Evolutionary conservation across 2,888 invertebrate species (phyloP), one percentile per base, ranked within the genome.

Genomic region (Cataglyphis altisquamis): DNA sequence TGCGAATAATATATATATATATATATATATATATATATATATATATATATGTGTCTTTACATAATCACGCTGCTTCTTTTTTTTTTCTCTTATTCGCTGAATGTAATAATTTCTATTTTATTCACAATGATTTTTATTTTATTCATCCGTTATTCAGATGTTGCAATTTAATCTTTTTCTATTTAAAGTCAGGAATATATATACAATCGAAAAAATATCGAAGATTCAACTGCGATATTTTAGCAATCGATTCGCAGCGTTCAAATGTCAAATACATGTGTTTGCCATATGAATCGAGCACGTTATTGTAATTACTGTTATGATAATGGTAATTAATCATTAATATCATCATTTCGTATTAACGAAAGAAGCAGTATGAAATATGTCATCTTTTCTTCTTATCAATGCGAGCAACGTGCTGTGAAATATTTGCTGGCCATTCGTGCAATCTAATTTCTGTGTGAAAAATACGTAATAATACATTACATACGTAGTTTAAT

Each of bases 61-160:
- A 25, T 78, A 78, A 78, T 21, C 41, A 25, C 25, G 25, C 18
- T 48, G 12, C 10, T 77, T 15, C 25, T 66, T 55, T 64, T n/a
- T n/a, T 63, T 32, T 32, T 32, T 41, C n/a, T 10, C 3, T 21
- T 12, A 2, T 12, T 64, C 41, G 9, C 21, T 29, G 39, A 21
- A 52, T 6, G 10, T 21, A 41, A 25, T 41, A n/a, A 29, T 52
- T 52, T 39, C 32, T 18, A 12, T 67, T 32, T 39, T 12, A 5
- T 39, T 57, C 12, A n/a, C 15, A 18, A 12, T 21, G 6, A 52
- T 52, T 52, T 52, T 52, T 52, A 52, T n/a, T 52, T 25, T 45
- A 45, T 74, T 74, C 18, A 60, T 41, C 1, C 25, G 25, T 25
- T 25, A 25, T 25, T 25, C 25, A 25, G 25, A 18, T 10, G 18